Evolutionary conservation across 2,113 vertebrate genomes (phyloP).

Genomic region (Gymnobelideus leadbeateri): DNA sequence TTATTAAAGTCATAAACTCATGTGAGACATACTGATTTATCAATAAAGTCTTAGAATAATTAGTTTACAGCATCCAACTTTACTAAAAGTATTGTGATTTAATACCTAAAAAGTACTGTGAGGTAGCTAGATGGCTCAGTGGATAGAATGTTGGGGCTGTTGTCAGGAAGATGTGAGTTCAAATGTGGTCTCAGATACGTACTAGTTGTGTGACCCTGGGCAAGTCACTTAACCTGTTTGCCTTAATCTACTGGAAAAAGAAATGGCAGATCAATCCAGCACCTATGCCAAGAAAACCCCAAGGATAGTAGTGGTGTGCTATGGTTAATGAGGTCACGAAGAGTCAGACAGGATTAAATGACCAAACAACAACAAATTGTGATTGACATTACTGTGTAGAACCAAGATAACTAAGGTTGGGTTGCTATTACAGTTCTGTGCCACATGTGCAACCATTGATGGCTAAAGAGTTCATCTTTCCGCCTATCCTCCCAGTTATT

Average conservation of each 20-base stretch:
- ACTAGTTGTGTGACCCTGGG: neutral
- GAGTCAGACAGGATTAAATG: neutral
- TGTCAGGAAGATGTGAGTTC: neutral
- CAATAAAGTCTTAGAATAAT: neutral
- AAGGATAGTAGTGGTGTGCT: neutral
- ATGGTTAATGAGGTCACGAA: neutral
- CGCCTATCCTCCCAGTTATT: neutral
- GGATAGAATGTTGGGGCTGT: neutral
- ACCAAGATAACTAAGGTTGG: neutral
- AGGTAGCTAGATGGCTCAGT: neutral
- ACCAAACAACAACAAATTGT: neutral
- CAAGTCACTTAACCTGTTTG: neutral
- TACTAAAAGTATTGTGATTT: neutral
- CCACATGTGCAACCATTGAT: neutral
- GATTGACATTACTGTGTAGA: neutral
- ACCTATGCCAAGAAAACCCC: neutral
- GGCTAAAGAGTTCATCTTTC: neutral
- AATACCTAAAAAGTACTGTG: neutral
- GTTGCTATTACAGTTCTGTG: neutral
- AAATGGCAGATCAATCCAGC: neutral
- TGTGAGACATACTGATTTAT: neutral
- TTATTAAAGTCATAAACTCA: neutral
- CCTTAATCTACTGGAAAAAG: neutral
- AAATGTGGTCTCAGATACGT: neutral
- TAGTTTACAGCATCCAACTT: neutral